These are phyloP conservation scores for Palaemon carinicauda DNA, from an alignment of 1,140 invertebrate genomes.

Conservation along the genomic window DNA sequence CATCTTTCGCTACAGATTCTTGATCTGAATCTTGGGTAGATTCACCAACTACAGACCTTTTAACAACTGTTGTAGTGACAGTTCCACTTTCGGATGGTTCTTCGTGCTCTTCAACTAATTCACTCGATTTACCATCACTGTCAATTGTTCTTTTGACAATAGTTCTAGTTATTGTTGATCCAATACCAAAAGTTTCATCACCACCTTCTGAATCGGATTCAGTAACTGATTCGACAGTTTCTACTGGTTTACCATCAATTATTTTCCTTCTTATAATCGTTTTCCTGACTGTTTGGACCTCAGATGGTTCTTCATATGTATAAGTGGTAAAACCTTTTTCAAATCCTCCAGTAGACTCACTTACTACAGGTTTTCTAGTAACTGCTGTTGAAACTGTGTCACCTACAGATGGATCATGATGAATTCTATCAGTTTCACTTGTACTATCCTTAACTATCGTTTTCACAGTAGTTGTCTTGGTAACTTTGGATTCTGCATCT, in stretches of 20 bases:
- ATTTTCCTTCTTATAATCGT: conserved; percentile 20
- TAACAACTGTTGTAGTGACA: background rate
- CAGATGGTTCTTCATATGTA: background rate
- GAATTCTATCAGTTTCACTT: conserved; percentile 12
- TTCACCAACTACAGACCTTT: background rate
- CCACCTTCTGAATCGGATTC: background rate
- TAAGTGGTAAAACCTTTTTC: background rate
- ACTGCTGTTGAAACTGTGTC: background rate
- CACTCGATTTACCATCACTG: background rate
- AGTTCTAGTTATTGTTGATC: background rate
- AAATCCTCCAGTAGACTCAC: background rate
- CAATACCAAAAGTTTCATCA: background rate
- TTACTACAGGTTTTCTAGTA: background rate
- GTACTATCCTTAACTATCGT: background rate
- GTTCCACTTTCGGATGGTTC: background rate
- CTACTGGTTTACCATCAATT: conserved; percentile 13
- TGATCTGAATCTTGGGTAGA: background rate
- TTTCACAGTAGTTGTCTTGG: background rate
- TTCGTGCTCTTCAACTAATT: background rate
- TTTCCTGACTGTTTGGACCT: background rate
- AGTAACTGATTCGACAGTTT: conserved; percentile 5
- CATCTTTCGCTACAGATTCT: background rate
- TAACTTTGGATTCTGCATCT: background rate
- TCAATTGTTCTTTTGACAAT: background rate
- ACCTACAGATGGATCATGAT: background rate